Conservation (phyloP, 2,888 invertebrate species). For the Rhaphigaster nebulosa region DNA sequence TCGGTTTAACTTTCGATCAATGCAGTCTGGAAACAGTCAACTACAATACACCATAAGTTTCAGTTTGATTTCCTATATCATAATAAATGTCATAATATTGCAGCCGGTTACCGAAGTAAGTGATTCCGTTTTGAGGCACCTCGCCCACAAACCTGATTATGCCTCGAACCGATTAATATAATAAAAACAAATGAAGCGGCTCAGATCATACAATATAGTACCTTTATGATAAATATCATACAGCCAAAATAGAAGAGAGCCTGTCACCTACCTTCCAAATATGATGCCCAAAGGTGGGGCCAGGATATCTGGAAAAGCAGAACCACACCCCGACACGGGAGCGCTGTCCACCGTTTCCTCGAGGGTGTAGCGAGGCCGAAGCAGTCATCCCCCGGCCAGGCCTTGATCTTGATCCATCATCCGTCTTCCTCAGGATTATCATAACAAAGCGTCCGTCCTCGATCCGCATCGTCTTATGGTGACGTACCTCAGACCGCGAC, state of each 20-base stretch:
- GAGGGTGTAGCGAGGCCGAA: neutral
- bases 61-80: neutral
- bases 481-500: neutral
- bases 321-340: neutral
- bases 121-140: neutral
- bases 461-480: neutral
- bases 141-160: neutral
- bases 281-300: neutral
- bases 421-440: neutral
- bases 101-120: neutral
- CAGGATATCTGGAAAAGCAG: neutral
- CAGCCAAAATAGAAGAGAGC: neutral
- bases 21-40: too few relatives aligned
- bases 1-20: too few relatives aligned
- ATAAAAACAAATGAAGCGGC: neutral
- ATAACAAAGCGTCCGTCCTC: conserved; percentile 42
- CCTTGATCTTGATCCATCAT: conserved; percentile 49
- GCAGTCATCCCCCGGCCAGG: neutral
- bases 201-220: neutral
- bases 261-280: neutral
- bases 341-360: neutral
- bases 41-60: too few relatives aligned
- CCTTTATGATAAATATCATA: neutral
- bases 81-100: neutral
- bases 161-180: neutral